Evolutionary conservation across 2,888 invertebrate genomes (phyloP), one percentile per base, ranked within the genome.

Genomic region (Andrena marginata): DNA sequence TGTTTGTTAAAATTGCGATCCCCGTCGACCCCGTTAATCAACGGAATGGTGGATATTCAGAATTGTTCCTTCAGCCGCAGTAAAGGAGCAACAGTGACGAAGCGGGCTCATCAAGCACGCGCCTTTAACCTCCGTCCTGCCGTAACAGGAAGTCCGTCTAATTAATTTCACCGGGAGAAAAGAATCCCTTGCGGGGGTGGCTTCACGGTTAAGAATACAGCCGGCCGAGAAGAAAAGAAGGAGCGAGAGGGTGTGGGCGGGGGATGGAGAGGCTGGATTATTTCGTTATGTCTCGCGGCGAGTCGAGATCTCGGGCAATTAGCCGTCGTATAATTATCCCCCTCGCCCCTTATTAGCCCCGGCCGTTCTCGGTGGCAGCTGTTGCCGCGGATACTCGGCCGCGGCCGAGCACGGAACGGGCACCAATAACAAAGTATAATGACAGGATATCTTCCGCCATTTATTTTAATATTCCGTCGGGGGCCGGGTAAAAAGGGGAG

Each of bases 301-400:
- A 85, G 86, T 64, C 77, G 77, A 80, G 89, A 85, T 83, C 85
- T 79, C 80, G 86, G 83, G 88, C 91, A 91, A 92, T 92, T 92
- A 91, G 89, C 87, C 85, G 79, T 89, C 88, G 89, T 89, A 87
- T 89, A 91, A 91, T 91, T 91, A 91, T 91, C 88, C 84, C 82
- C 51, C 82, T 81, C 84, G 76, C 62, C 74, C 68, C 80, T 84
- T 88, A 86, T 87, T 87, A 82, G 80, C 74, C 73, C 72, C 59
- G 54, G 63, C 70, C 65, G 71, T 60, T 72, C 75, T 71, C 79
- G 82, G 79, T 77, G 79, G 82, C 84, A 82, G 84, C 81, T 82
- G 86, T 80, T 87, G 33, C 79, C 78, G 64, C 77, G 77, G 42
- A 76, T 74, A 78, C 65, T 71, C 71, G 33, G 70, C 42, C 56